Evolutionary conservation across 2,888 invertebrate species (phyloP).

Genomic region (Trichacis sp.): DNA sequence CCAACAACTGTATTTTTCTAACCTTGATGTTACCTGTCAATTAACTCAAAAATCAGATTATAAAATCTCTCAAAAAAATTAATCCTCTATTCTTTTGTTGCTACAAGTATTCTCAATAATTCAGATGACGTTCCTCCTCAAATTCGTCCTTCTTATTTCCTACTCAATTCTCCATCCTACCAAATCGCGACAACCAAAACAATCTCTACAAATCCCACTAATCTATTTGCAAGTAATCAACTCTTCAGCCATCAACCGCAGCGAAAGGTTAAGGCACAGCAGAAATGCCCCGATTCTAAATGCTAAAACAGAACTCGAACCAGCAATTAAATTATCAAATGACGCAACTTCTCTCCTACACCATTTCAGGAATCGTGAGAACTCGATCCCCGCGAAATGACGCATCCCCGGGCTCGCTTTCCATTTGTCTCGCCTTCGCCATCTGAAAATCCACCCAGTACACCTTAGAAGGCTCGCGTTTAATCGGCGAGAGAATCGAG

Average conservation of each 20-base stretch:
- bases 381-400: neutral
- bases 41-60: too few species aligned
- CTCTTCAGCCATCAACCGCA: neutral
- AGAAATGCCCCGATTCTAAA: neutral
- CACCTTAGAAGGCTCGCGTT: neutral
- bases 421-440: neutral
- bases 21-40: too few species aligned
- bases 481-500: constrained; percentile 14
- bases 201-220: neutral
- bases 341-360: neutral
- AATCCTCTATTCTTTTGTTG: too few species aligned
- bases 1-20: too few species aligned
- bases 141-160: too few species aligned
- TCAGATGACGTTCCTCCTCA: too few species aligned
- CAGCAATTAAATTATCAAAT: neutral
- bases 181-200: too few species aligned
- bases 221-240: neutral
- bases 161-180: too few species aligned
- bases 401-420: neutral
- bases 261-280: neutral
- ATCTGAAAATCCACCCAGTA: neutral
- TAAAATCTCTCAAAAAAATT: too few species aligned
- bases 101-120: too few species aligned
- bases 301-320: neutral
- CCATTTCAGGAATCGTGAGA: neutral